Conservation (phyloP, 2,888 invertebrate genomes). For the Phymatocera aterrima region DNA sequence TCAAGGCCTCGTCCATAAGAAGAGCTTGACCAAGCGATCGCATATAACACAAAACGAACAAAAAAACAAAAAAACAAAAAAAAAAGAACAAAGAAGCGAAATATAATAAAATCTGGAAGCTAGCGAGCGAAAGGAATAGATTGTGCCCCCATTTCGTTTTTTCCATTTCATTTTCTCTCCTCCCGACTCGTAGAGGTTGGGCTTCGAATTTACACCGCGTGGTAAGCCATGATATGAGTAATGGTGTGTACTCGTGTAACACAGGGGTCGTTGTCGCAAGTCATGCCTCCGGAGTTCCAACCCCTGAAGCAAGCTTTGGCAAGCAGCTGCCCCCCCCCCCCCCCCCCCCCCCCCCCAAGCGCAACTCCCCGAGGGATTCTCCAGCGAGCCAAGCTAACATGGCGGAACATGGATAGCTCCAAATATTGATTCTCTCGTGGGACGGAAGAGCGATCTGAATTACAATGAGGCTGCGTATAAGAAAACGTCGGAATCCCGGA, state of each 20-base stretch:
- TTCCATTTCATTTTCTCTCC: neutral
- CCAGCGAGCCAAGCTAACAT: slow-evolving; percentile 61
- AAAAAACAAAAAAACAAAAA: neutral
- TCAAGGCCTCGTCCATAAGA: neutral
- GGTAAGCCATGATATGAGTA: slow-evolving; percentile 74
- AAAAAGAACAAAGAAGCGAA: neutral
- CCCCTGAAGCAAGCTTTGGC: slow-evolving; percentile 49
- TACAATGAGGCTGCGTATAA: slow-evolving; percentile 45
- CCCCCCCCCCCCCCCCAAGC: slow-evolving; percentile 53
- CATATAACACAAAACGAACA: too few species aligned
- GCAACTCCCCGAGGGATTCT: slow-evolving; percentile 62
- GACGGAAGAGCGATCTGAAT: slow-evolving; percentile 51
- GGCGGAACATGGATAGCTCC: slow-evolving; percentile 70
- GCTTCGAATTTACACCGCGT: slow-evolving; percentile 57
- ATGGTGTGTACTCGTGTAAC: slow-evolving; percentile 73
- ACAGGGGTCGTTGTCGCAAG: slow-evolving; percentile 70
- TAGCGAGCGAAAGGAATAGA: neutral
- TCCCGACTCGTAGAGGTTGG: slow-evolving; percentile 27
- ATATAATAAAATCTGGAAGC: neutral
- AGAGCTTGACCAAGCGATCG: too few species aligned
- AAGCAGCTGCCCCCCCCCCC: slow-evolving; percentile 61
- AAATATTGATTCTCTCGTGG: slow-evolving; percentile 72
- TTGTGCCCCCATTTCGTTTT: slow-evolving; percentile 17
- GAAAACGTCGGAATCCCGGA: slow-evolving; percentile 33
- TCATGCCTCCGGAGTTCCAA: slow-evolving; percentile 68